Base-by-base conservation (phyloP, 2,888 invertebrate species). In the Nudaria mundana region DNA sequence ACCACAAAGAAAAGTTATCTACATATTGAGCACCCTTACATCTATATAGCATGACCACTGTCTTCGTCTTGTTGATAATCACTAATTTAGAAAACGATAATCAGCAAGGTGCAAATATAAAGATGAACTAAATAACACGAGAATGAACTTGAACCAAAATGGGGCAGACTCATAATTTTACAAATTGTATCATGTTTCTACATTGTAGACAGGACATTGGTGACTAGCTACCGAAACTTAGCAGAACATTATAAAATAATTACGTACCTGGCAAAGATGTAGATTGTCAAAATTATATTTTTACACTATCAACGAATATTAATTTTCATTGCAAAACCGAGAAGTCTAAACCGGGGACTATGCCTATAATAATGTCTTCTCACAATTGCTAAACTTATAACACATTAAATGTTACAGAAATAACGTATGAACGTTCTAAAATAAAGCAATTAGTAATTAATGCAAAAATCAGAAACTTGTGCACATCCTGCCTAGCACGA, bases 251-350 rank as follows among this genome's bases (percentile, higher is more conserved):
- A 39, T 38, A 51, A 28, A 53, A 48, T 58, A 62, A 47, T 53
- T 56, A 37, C 70, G 84, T 86, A 86, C 87, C 86, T 86, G 85
- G 57, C 71, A 75, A 66, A 71, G 72, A 66, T 74, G 68, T 81
- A 76, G 81, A 81, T 77, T 80, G 79, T 84, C 87, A 86, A 82
- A 86, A 87, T 85, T 86, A 86, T n/a, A n/a, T 87, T 88, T 87
- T 88, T 87, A 88, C 81, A 87, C 84, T 84, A 79, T 73, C 73
- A 84, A 76, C 77, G 84, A 82, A 81, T 83, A 81, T 79, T 74
- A 79, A 79, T 78, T 85, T 82, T 86, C 87, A 88, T 88, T 77
- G 81, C 86, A 84, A 79, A 74, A 65, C 45, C 64, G 56, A 64
- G 63, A 46, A 61, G 67, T 78, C 68, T 66, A 71, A 62, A 59